Evolutionary conservation across 2,797 vertebrate genomes (phyloP).

Genomic region (Distichodus sexfasciatus): DNA sequence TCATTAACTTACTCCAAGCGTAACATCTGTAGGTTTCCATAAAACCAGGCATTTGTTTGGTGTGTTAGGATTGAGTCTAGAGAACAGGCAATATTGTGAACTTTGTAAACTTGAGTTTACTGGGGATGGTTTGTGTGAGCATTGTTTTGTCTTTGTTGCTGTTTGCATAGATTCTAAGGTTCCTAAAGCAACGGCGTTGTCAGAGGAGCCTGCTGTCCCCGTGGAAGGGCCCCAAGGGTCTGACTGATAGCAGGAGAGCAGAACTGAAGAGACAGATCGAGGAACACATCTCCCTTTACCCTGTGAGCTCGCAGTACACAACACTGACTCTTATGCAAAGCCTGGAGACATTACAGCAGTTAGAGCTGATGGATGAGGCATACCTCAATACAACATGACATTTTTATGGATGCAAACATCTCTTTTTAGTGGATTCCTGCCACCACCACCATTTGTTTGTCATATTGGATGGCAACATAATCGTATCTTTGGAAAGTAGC

Average conservation of each 20-base stretch:
- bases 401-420: no score
- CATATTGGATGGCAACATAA: no score
- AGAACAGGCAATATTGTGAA: no score
- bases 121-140: no score
- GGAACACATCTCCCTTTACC: constrained; percentile 75
- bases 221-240: constrained; percentile 75
- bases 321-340: background rate
- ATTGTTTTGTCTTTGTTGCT: background rate
- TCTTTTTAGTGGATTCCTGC: no score
- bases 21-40: no score
- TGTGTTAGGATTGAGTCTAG: no score
- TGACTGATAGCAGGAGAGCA: constrained; percentile 77
- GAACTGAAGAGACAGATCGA: constrained; percentile 83
- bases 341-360: background rate
- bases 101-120: no score
- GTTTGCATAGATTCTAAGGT: constrained; percentile 71
- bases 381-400: background rate
- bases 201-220: constrained; percentile 59
- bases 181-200: constrained; percentile 72
- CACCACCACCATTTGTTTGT: no score
- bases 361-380: background rate
- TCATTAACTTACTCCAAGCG: no score
- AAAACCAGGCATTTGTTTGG: no score
- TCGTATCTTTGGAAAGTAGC: no score
- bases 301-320: constrained; percentile 66